Base-by-base conservation (phyloP, 2,888 invertebrate species). In the Abrostola triplasia region DNA sequence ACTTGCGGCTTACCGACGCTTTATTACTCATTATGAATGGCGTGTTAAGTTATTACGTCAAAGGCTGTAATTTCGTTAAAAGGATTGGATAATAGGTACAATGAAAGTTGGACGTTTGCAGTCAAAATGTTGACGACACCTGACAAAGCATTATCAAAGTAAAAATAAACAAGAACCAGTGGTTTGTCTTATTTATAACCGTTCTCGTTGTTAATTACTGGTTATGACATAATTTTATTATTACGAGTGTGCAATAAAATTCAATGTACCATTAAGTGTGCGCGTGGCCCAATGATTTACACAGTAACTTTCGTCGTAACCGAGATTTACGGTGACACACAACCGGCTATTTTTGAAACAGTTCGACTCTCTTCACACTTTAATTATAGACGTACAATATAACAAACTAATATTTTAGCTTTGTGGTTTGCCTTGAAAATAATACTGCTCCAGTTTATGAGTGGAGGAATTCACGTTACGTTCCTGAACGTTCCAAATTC, bases 331-430 rank as follows among this genome's bases (percentile, higher is more conserved):
- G 87, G 89, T 90, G 93, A 90, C 92, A 88, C 88, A 86, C 86
- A 84, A 88, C 88, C 84, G 77, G 80, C 86, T 93, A 93, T 92
- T 93, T 93, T 92, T 88, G 89, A 90, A 89, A 79, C 86, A 73
- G 88, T 89, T 89, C 89, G 86, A 87, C 88, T 92, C 91, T 90
- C 90, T 90, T 90, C 90, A 85, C 92, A 88, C 87, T 90, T 90
- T 92, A 93, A 92, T 90, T 92, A 92, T 93, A 93, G 92, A 88
- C 83, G 83, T 83, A 88, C 89, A 92, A 91, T 90, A 90, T 89
- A 89, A 90, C 88, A 87, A 88, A 87, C 90, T 90, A 86, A 89
- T 89, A 88, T 88, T 88, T 88, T 82, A 87, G 86, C 84, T 85
- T 81, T 82, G 84, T 76, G 81, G 88, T 82, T 84, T 84, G 84